A percentile compares a stretch with the other conserved stretches of the same genome.
phyloP scores from a whole-genome alignment of 2,113 vertebrate species.

The Phyllopteryx taeniolatus region DNA sequence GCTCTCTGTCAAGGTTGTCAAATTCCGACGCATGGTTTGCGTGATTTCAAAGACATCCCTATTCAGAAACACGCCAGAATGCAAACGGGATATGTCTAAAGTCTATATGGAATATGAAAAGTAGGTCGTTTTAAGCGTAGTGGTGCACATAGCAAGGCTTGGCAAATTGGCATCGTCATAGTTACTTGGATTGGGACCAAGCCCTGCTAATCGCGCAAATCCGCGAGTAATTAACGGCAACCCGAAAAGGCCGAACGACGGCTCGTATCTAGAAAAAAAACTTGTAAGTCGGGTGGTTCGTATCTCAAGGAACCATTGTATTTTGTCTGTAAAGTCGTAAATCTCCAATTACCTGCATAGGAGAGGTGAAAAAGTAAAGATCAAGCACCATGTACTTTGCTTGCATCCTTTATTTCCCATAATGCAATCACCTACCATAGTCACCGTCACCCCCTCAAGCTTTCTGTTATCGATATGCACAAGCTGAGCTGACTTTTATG shows the following conservation, averaged over 20 bases:
- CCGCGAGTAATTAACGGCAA: no score
- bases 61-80: not conserved
- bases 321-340: not conserved
- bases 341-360: no score
- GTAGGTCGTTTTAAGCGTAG: not conserved
- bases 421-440: not conserved
- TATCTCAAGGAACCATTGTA: not conserved
- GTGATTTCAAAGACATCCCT: not conserved
- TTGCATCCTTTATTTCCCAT: not conserved
- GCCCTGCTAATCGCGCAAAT: no score
- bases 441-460: not conserved
- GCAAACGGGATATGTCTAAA: not conserved
- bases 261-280: no score
- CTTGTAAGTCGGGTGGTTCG: no score
- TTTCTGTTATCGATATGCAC: not conserved
- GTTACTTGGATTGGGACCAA: no score
- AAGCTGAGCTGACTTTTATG: not conserved
- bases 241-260: no score
- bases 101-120: not conserved
- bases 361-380: no score
- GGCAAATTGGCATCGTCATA: no score
- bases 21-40: not conserved
- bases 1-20: not conserved
- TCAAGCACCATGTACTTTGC: not conserved
- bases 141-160: not conserved